These are phyloP conservation scores for Ondatra zibethicus DNA, from an alignment of 2,113 vertebrate genomes.

Conservation along the genomic window DNA sequence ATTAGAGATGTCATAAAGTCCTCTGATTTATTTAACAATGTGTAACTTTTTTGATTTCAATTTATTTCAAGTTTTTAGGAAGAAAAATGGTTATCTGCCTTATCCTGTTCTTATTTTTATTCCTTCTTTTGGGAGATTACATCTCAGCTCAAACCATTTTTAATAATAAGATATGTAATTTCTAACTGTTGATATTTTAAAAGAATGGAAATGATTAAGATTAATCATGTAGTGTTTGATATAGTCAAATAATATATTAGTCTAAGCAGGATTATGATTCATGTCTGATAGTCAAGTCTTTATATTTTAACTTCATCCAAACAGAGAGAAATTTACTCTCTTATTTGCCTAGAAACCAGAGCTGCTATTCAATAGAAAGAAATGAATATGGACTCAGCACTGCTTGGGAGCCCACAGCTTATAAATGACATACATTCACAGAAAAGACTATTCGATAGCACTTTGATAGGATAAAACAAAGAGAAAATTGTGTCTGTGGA, in stretches of 20 bases:
- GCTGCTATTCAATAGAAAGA: constrained; percentile 15
- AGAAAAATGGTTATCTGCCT: constrained; percentile 54
- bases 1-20: constrained; percentile 77
- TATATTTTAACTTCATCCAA: constrained; percentile 48
- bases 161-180: constrained; percentile 68
- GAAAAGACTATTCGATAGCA: not conserved
- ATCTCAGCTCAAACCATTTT: constrained; percentile 72
- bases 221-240: constrained; percentile 63
- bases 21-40: constrained; percentile 78
- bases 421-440: not conserved
- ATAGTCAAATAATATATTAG: constrained; percentile 69
- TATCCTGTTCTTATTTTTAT: constrained; percentile 73
- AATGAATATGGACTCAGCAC: not conserved
- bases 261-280: constrained; percentile 54
- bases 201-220: constrained; percentile 71
- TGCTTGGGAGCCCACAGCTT: not conserved
- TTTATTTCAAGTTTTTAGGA: constrained; percentile 75
- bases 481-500: not conserved
- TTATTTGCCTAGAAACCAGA: constrained; percentile 57
- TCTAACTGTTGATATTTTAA: constrained; percentile 73
- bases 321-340: constrained; percentile 20
- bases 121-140: constrained; percentile 76
- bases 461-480: not conserved
- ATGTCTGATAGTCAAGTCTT: constrained; percentile 68
- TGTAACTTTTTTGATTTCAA: constrained; percentile 67